These are phyloP conservation scores for Drosophila leontia DNA, from an alignment of 1,140 invertebrate species.

Conservation along the genomic window DNA sequence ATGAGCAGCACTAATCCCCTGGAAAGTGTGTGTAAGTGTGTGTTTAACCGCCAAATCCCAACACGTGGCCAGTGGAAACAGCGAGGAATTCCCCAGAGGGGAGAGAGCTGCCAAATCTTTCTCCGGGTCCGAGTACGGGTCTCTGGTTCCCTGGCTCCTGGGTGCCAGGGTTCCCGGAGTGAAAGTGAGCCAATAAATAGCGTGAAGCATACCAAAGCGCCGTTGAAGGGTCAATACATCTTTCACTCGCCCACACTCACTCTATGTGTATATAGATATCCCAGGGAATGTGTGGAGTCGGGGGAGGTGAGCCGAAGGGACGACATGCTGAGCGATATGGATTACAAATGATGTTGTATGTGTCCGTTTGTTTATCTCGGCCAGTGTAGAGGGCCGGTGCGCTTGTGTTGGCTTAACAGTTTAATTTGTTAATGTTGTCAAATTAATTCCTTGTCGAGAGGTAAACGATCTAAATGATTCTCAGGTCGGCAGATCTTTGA, in stretches of 20 bases:
- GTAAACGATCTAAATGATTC: slow-evolving; percentile 45
- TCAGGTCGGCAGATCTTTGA: slow-evolving; percentile 8
- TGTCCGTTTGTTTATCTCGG: slow-evolving; percentile 52
- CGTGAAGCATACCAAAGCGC: slow-evolving; percentile 74
- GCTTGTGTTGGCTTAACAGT: slow-evolving; percentile 73
- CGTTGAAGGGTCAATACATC: slow-evolving; percentile 83
- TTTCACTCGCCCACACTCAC: slow-evolving; percentile 46
- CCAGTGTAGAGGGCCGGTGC: slow-evolving; percentile 18
- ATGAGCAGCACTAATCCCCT: slow-evolving; percentile 72
- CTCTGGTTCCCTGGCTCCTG: slow-evolving; percentile 10
- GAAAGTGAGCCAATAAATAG: slow-evolving; percentile 84
- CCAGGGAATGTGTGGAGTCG: slow-evolving; percentile 30
- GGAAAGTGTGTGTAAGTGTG: slow-evolving; percentile 39
- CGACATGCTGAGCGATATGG: slow-evolving; percentile 82
- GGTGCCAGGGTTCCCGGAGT: slow-evolving; percentile 33
- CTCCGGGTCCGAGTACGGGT: slow-evolving; percentile 25
- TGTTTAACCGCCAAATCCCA: slow-evolving; percentile 72
- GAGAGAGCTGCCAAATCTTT: slow-evolving; percentile 43
- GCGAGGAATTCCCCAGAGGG: slow-evolving; percentile 62
- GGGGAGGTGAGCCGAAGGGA: slow-evolving; percentile 38
- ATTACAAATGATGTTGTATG: slow-evolving; percentile 84
- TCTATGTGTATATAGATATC: slow-evolving; percentile 3
- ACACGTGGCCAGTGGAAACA: slow-evolving; percentile 67
- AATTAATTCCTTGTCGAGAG: slow-evolving; percentile 80
- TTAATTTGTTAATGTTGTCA: slow-evolving; percentile 85